Conservation (phyloP, 2,888 invertebrate genomes). For the Teinopalpus imperialis region DNA sequence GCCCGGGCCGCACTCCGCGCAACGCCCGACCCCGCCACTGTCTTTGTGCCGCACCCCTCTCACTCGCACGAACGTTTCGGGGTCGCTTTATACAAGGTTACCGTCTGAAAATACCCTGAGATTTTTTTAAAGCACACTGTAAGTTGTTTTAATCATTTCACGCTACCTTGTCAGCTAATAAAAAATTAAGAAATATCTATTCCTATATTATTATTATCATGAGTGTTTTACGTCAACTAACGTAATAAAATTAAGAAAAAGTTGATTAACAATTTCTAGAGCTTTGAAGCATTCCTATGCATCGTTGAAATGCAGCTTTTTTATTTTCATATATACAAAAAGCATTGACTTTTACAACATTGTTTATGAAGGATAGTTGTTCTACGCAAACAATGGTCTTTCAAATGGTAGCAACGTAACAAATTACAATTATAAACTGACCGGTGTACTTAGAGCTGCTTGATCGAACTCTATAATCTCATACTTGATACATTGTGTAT, state of each 20-base stretch:
- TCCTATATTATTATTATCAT: too few relatives aligned
- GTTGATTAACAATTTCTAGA: too few relatives aligned
- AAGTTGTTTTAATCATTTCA: background rate
- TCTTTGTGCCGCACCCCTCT: constrained; percentile 72
- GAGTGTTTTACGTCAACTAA: too few relatives aligned
- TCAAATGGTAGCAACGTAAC: background rate
- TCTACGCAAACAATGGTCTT: constrained; percentile 1
- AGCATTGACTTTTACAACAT: constrained; percentile 8
- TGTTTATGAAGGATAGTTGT: constrained; percentile 2
- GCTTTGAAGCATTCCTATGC: too few relatives aligned
- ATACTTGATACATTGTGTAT: constrained; percentile 2
- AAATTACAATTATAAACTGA: constrained; percentile 1
- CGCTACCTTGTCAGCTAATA: too few relatives aligned
- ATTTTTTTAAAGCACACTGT: constrained; percentile 30
- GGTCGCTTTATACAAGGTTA: constrained; percentile 58
- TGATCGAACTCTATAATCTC: background rate
- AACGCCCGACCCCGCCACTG: constrained; percentile 56
- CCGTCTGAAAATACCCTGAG: constrained; percentile 55
- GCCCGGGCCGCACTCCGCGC: constrained; percentile 66
- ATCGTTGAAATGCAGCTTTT: too few relatives aligned
- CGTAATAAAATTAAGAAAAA: too few relatives aligned
- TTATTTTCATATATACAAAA: too few relatives aligned
- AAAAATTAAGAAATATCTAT: too few relatives aligned
- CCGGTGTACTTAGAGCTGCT: constrained; percentile 1
- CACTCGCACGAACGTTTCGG: constrained; percentile 63